Evolutionary conservation across 2,888 invertebrate genomes (phyloP), one percentile per base, ranked within the genome.

Genomic region (Acleris literana): DNA sequence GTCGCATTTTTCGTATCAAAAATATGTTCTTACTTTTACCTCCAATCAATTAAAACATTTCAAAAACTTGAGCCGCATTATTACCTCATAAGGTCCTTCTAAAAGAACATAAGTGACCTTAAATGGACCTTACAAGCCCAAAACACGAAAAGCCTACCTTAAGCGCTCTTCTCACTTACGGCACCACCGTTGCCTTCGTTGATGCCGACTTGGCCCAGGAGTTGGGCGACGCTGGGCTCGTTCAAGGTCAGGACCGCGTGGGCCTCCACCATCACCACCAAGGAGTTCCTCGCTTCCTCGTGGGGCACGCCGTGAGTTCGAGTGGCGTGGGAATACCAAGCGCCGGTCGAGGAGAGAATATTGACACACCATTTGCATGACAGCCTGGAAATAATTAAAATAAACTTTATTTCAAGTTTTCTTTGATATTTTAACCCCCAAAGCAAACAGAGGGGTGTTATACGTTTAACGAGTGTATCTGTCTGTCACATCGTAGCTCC

Each of bases 201-300:
- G 72, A 88, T 84, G 13, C 86, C 88, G 0, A 85, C 87, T 72
- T 90, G 90, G 0, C 88, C 88, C n/a, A 93, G 72, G 29, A 93
- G 70, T 70, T 88, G 88, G 0, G 92, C 86, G 5, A 90, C 92
- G 60, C 88, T 91, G 5, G 93, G 93, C 60, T 92, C 92, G 68
- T 84, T 84, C 20, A 92, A 76, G 0, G 93, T 92, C 1, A 94
- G 83, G 0, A 94, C 94, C 25, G 94, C 94, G 63, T 94, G 94
- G 0, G 94, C 94, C 70, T 94, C 94, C 49, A 94, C 94, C 86
- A 94, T 91, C 16, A 94, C 94, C 43, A 94, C 92, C 3, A 94
- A 87, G 0, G 94, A 94, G 76, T 94, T 94, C 51, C 94, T 87
- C 0, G 94, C 94, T 68, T 94, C 94, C 64, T 89, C 92, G 66